Base-by-base conservation (phyloP, 2,797 vertebrate species). In the Percopsis omiscomaycus region DNA sequence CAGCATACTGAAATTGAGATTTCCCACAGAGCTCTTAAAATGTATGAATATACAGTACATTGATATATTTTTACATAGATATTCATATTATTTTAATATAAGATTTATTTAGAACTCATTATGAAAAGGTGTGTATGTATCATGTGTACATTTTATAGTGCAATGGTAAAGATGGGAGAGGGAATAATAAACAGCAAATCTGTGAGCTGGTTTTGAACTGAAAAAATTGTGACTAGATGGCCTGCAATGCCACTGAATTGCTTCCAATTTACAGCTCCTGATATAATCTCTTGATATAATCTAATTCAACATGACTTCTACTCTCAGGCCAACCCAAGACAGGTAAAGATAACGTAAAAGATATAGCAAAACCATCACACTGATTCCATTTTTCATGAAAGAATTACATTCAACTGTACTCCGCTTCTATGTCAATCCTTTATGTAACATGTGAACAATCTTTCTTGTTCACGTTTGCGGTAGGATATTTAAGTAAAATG, bases 201-300 rank as follows among this genome's bases (percentile, higher is more conserved):
- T 63, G 9, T 27, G 1, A 53, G 47, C 30, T 49, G 16, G n/a
- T 53, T 62, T 61, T 59, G 8, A 58, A 70, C 65, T 22, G 44
- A 32, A 47, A 74, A 76, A 27, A 47, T 61, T 29, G 32, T 12
- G 42, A 61, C 59, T 52, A 61, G 66, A 56, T n/a, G 28, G 64
- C 29, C 49, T 60, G 37, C 64, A 62, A 49, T 69, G 61, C 4
- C 46, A 59, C 64, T 59, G 66, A 57, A 57, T 64, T 52, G 55
- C 6, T 61, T n/a, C n/a, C n/a, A n/a, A n/a, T n/a, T n/a, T n/a
- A n/a, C n/a, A n/a, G n/a, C n/a, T n/a, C n/a, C n/a, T n/a, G n/a
- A n/a, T n/a, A n/a, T n/a, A n/a, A n/a, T n/a, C 46, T 67, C 32
- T 42, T 5, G 30, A 16, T n/a, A 56, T 56, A 56, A 56, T 56